These are phyloP conservation scores for Anguilla japonica DNA, from an alignment of 2,113 vertebrate genomes.

Conservation along the genomic window DNA sequence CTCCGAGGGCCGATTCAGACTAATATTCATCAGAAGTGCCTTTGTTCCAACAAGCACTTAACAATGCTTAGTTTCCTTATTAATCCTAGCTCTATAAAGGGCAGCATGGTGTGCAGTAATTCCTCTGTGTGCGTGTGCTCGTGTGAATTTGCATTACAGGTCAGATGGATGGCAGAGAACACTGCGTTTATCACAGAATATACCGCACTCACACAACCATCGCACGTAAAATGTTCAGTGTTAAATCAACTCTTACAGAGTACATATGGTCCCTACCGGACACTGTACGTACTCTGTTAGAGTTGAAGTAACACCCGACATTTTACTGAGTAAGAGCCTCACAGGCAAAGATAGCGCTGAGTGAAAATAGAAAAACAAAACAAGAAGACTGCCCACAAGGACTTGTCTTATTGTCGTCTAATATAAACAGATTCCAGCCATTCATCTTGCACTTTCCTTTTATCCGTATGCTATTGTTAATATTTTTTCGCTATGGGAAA, in stretches of 20 bases:
- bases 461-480: background rate
- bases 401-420: conserved; percentile 1
- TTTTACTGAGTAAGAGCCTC: too few species aligned
- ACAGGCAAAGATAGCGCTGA: too few species aligned
- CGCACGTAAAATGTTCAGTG: too few species aligned
- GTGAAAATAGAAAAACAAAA: too few species aligned
- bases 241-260: too few species aligned
- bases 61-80: background rate
- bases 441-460: background rate
- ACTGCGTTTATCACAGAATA: too few species aligned
- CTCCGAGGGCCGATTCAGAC: conserved; percentile 9
- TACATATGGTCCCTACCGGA: too few species aligned
- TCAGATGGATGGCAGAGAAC: too few species aligned
- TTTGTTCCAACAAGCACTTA: background rate
- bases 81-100: background rate
- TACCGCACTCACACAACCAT: too few species aligned
- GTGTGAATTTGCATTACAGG: background rate
- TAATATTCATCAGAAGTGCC: background rate
- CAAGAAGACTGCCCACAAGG: background rate
- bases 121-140: background rate
- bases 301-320: too few species aligned
- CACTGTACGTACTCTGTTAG: too few species aligned
- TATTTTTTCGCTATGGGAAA: background rate
- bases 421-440: background rate
- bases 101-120: background rate